A percentile compares a stretch with the other conserved stretches of the same genome.
These are phyloP conservation scores for Hylia prasina DNA, from an alignment of 2,113 vertebrate genomes.

Conservation along the genomic window DNA sequence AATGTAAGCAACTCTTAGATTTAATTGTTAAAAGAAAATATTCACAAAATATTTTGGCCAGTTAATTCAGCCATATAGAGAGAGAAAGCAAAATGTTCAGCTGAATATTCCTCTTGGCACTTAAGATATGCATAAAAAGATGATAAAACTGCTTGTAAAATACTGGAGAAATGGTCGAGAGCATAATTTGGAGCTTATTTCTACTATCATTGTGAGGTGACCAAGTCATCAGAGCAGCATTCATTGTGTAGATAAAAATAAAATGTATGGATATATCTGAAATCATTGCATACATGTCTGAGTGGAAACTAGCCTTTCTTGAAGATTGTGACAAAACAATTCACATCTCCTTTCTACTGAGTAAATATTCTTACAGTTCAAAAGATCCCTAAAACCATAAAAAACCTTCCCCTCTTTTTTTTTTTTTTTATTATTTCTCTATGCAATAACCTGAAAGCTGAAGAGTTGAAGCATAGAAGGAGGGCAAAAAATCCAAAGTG, in stretches of 20 bases:
- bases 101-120: neutral
- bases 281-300: neutral
- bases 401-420: rapidly evolving
- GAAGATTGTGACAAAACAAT: neutral
- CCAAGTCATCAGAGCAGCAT: neutral
- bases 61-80: neutral
- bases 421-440: neutral
- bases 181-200: neutral
- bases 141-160: neutral
- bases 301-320: neutral
- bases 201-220: neutral
- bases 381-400: neutral
- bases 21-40: neutral
- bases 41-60: neutral
- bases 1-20: neutral
- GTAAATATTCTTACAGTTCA: neutral
- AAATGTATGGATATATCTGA: rapidly evolving
- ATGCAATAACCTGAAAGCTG: neutral
- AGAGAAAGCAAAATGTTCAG: neutral
- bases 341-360: neutral
- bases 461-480: neutral
- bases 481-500: neutral
- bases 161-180: neutral
- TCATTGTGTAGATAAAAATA: neutral
- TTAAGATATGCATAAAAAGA: neutral